Evolutionary conservation across 2,797 vertebrate genomes (phyloP).

Genomic region (Heliangelus exortis): DNA sequence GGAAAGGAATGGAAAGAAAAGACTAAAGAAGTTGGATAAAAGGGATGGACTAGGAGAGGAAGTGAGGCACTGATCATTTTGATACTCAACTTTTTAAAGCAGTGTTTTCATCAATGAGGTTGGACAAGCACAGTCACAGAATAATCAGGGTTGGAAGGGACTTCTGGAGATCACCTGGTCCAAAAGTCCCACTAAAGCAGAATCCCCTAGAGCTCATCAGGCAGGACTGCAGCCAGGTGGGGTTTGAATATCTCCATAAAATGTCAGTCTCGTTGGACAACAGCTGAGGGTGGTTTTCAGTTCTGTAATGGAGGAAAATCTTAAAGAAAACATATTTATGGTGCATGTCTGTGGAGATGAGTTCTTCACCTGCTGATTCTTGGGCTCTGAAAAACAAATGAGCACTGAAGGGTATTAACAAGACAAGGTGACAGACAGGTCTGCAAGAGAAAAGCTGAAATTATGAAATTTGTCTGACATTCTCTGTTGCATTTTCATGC

Average conservation of each 20-base stretch:
- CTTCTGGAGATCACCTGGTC: too few species aligned
- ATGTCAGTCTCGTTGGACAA: neutral
- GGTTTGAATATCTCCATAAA: neutral
- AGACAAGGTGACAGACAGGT: neutral
- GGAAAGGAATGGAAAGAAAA: neutral
- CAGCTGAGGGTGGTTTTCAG: neutral
- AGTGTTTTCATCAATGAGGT: neutral
- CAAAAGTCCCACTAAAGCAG: too few species aligned
- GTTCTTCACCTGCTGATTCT: neutral
- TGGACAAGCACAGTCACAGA: neutral
- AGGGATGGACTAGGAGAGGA: neutral
- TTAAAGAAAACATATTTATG: neutral
- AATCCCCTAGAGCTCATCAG: too few species aligned
- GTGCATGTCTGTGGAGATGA: neutral
- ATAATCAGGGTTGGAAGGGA: too few species aligned
- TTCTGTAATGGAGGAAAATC: neutral
- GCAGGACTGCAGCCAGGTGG: too few species aligned
- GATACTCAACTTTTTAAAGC: neutral
- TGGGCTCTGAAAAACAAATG: neutral
- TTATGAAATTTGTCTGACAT: too few species aligned
- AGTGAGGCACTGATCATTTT: neutral
- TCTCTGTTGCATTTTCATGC: too few species aligned
- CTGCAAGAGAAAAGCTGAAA: neutral
- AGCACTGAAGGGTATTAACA: neutral
- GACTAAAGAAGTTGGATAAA: neutral